These are phyloP conservation scores for Cylindroiulus punctatus DNA, from an alignment of 2,888 invertebrate species.

Conservation along the genomic window DNA sequence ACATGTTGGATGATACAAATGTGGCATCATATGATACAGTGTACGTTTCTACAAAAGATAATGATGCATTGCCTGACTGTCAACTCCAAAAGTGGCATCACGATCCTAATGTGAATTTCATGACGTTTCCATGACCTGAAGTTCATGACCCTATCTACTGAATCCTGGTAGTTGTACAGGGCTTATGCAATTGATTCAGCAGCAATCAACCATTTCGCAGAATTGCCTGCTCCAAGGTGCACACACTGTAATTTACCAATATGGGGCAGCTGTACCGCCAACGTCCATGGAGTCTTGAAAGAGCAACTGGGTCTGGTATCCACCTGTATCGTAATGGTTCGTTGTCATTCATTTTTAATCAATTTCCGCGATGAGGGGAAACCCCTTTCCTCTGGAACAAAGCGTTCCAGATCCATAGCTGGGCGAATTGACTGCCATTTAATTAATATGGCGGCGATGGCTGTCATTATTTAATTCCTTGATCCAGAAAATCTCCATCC, in stretches of 20 bases:
- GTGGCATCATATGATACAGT: too few species aligned
- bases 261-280: background rate
- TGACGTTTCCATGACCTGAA: too few species aligned
- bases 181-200: too few species aligned
- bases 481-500: slow-evolving; percentile 45
- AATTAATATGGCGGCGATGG: slow-evolving; percentile 36
- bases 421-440: slow-evolving; percentile 25
- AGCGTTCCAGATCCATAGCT: background rate
- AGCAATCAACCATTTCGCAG: background rate
- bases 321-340: slow-evolving; percentile 43
- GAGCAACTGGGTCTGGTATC: background rate
- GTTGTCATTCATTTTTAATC: slow-evolving; percentile 37
- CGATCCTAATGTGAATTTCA: too few species aligned
- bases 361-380: background rate
- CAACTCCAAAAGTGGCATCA: too few species aligned
- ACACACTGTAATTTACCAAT: too few species aligned
- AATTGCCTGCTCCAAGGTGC: background rate
- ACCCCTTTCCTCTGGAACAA: slow-evolving; percentile 1
- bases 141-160: too few species aligned
- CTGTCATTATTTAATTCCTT: slow-evolving; percentile 36
- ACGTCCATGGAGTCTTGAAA: background rate
- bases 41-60: too few species aligned
- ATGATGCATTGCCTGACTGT: too few species aligned
- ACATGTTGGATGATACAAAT: too few species aligned
- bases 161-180: too few species aligned